phyloP scores from a whole-genome alignment of 1,140 invertebrate species.

The Brachionus calyciflorus region DNA sequence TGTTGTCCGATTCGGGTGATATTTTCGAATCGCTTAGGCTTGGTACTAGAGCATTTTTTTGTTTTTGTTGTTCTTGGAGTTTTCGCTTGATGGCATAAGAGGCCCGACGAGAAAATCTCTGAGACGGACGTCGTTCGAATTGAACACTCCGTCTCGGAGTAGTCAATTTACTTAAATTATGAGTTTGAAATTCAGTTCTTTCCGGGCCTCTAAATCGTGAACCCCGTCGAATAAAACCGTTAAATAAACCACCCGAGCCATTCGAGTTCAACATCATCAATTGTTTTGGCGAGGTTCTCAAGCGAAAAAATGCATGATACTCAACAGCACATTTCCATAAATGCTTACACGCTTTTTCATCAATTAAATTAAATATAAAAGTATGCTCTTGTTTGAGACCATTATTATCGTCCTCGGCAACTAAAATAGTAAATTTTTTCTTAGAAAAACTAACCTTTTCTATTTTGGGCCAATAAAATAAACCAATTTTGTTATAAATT shows the following conservation, averaged over 20 bases:
- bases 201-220: constrained; percentile 86
- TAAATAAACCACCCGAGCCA: constrained; percentile 73
- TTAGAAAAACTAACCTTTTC: constrained; percentile 87
- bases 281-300: constrained; percentile 78
- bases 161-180: constrained; percentile 70
- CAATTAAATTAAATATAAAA: constrained; percentile 72
- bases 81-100: constrained; percentile 40
- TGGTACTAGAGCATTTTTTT: not conserved
- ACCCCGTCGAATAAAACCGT: constrained; percentile 95
- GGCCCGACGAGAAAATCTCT: constrained; percentile 79
- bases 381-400: constrained; percentile 56
- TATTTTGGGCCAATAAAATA: constrained; percentile 82
- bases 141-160: constrained; percentile 82
- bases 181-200: constrained; percentile 87
- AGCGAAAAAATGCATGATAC: constrained; percentile 93
- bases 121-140: constrained; percentile 90
- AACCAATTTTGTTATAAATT: constrained; percentile 77
- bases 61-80: constrained; percentile 15
- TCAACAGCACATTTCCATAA: constrained; percentile 97
- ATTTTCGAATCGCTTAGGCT: constrained; percentile 18
- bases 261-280: not conserved
- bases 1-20: not conserved
- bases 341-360: constrained; percentile 95
- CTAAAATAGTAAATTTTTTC: constrained; percentile 63
- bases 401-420: constrained; percentile 60